Evolutionary conservation across 2,888 invertebrate species (phyloP), one percentile per base, ranked within the genome.

Genomic region (Sinohyriopsis cumingii): DNA sequence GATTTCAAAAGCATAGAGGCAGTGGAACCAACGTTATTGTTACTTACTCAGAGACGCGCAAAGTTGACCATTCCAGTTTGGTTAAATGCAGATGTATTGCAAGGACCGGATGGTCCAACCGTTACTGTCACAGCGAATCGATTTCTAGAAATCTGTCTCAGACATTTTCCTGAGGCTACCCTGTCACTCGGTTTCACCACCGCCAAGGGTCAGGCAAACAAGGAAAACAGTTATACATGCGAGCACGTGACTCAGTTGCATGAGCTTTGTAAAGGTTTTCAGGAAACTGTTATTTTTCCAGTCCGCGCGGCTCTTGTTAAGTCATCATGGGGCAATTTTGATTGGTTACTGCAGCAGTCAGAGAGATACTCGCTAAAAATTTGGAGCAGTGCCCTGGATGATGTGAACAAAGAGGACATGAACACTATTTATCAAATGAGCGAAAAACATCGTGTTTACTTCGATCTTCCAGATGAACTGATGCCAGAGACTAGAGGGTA

Each of bases 161-260:
- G 92, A 64, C 89, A 91, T 59, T 93, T 94, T 76, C 92, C 93
- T 0, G 91, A 93, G 24, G 92, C 93, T 0, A 93, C 93, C 0
- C 91, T 96, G 4, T 96, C 96, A 18, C 91, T 95, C 12, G 96
- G 95, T 0, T 96, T 96, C 96, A 95, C 95, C 25, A 96, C 96
- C 3, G 92, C 91, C 79, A 95, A 95, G 89, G 93, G 92, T 5
- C 85, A 91, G 5, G 90, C 92, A 0, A 92, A 67, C 57, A 63
- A 63, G 9, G 63, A 63, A 25, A 81, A 78, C 22, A 78, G 73
- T 18, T 90, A 90, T 75, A 82, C 83, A 6, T 80, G 79, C 71
- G 77, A 78, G 25, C 96, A 96, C 95, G 83, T 93, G 5, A 87
- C 92, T 3, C 90, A 81, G 5, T 78, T 89, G 70, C 72, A 75